Base-by-base conservation (phyloP, 2,797 vertebrate species). In the Sorex maritimensis region DNA sequence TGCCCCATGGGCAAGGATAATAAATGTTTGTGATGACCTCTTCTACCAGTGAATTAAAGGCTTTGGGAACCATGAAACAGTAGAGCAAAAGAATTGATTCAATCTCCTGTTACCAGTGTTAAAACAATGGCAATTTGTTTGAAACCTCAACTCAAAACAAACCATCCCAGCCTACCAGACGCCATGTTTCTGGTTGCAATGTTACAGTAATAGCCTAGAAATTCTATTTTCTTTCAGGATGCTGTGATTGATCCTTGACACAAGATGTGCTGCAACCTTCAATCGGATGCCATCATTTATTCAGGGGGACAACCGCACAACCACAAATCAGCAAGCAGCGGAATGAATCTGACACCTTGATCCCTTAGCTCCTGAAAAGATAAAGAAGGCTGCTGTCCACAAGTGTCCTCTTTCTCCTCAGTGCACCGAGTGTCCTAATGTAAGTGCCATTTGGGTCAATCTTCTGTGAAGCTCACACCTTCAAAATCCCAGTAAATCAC, bases 81-180 rank as follows among this genome's bases (percentile, higher is more conserved):
- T 23, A 63, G 44, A 77, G 26, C 15, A 81, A 94, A 81, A 88
- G 12, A 95, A 90, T 38, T 4, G 1, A 68, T 92, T 63, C 26
- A 21, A 38, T 84, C 30, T 74, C 90, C 78, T 89, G 68, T 80
- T 71, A 77, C 21, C 49, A 19, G 15, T 74, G 58, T 23, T 46
- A 26, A 85, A 90, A 78, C 69, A 84, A 30, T 23, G 2, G 44
- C 21, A 61, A 88, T 52, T 71, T 83, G n/a, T 71, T 65, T 8
- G 28, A 91, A 87, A 75, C 49, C 23, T 79, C 44, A 68, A 28
- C 26, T 92, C 44, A 81, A 79, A 92, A 90, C 72, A 90, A 92
- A 34, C 52, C 61, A 68, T 61, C 73, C 21, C 28, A 78, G 28
- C 8, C 68, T 88, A 72, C 46, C 67, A 90, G 72, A 73, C 1